Evolutionary conservation across 2,797 vertebrate species (phyloP).

Genomic region (Argentina silus): DNA sequence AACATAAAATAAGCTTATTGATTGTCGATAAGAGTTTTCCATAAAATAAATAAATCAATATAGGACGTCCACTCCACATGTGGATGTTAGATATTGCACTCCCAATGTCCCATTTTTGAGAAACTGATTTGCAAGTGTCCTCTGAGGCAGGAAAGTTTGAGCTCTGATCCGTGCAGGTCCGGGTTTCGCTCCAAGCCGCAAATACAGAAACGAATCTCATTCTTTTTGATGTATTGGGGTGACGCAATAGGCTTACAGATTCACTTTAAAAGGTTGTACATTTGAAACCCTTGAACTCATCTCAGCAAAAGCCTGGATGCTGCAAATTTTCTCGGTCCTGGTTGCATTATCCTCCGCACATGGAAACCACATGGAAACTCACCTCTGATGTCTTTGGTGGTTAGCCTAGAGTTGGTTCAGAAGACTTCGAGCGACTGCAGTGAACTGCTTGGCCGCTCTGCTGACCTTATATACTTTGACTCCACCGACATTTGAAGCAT

Average conservation of each 20-base stretch:
- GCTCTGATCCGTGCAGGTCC: neutral
- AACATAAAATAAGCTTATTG: neutral
- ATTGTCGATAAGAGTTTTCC: neutral
- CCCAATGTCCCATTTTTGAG: constrained; percentile 33
- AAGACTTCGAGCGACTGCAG: constrained; percentile 78
- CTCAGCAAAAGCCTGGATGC: constrained; percentile 24
- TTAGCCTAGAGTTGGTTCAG: constrained; percentile 75
- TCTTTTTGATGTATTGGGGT: neutral
- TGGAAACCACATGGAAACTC: constrained; percentile 66
- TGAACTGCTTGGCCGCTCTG: constrained; percentile 59
- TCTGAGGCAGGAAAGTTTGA: too few species aligned
- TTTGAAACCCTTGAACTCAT: too few species aligned
- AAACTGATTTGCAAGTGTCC: constrained; percentile 15
- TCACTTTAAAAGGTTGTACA: neutral
- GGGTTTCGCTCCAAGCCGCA: neutral
- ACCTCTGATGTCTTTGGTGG: constrained; percentile 76
- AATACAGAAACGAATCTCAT: constrained; percentile 9
- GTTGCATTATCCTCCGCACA: constrained; percentile 9
- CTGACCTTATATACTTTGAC: constrained; percentile 80
- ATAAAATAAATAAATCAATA: neutral
- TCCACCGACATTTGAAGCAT: constrained; percentile 75
- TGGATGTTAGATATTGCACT: constrained; percentile 15
- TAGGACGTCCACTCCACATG: constrained; percentile 29
- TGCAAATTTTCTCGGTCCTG: constrained; percentile 18
- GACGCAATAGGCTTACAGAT: neutral